Evolutionary conservation across 2,888 invertebrate species (phyloP), one percentile per base, ranked within the genome.

Genomic region (Clistopyga incitator): DNA sequence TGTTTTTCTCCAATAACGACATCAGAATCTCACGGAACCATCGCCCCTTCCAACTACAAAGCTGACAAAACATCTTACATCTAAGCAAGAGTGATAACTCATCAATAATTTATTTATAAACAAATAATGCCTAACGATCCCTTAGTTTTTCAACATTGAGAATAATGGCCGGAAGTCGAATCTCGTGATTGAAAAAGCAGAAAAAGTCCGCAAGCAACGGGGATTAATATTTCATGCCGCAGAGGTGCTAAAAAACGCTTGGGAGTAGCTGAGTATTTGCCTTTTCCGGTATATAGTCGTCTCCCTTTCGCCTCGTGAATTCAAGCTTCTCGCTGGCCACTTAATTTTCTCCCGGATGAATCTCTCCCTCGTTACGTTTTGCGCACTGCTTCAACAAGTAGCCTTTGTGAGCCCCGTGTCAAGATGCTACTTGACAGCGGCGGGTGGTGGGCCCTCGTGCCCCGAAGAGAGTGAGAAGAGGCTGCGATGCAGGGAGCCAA

Each of bases 391-490:
- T 89, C 90, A 90, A 90, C 91, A 90, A 91, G 91, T 91, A 85
- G 91, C 88, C 86, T 91, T 91, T 91, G 91, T 91, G 88, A 87
- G 88, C 85, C 86, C 89, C 89, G 90, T 89, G 92, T 92, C 91
- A 91, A 92, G 91, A 92, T 90, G 90, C 89, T 91, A 90, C 91
- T 92, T 91, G 91, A 92, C 89, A 89, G 88, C 85, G 72, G 71
- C 29, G 29, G 29, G 29, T 29, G 29, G 42, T 68, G n/a, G n/a
- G n/a, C 64, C 47, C 68, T 65, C 80, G 65, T 45, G 20, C 70
- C 38, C 56, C 6, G 25, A 45, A n/a, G 68, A 59, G 38, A 56
- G 18, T 15, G 42, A 67, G 61, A 38, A 20, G 29, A 3, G 34
- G 29, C 64, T 23, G 50, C 38, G 74, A 61, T 61, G 50, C 6